Percentiles rank a stretch among this genome's conserved stretches.
These are phyloP conservation scores for Puntigrus tetrazona DNA, from an alignment of 2,113 vertebrate species.

Conservation along the genomic window DNA sequence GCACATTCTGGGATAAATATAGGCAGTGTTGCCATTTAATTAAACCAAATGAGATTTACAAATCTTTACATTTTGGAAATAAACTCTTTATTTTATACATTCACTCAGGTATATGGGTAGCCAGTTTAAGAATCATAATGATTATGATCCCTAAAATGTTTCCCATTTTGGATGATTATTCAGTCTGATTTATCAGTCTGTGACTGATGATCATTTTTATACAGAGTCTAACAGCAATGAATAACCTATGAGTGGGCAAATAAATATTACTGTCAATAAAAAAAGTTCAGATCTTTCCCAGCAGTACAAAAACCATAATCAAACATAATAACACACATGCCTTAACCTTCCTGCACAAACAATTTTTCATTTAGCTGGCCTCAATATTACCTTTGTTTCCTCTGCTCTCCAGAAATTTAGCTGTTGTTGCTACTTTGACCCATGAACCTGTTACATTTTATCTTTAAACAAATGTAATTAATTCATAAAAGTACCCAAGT, in stretches of 20 bases:
- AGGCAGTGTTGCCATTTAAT: too few species aligned
- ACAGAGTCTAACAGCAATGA: not conserved
- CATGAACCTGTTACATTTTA: not conserved
- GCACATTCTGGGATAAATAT: not conserved
- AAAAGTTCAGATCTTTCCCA: not conserved
- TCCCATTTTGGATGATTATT: not conserved
- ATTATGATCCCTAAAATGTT: not conserved
- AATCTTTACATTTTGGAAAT: not conserved
- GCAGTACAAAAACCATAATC: not conserved
- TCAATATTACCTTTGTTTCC: not conserved
- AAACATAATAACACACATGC: not conserved
- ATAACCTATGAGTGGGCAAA: not conserved
- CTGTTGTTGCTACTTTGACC: slow-evolving; percentile 8
- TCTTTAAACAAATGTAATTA: too few species aligned
- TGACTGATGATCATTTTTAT: not conserved
- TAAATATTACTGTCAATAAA: not conserved
- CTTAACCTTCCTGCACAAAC: not conserved
- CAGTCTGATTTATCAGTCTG: not conserved
- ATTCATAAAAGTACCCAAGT: not conserved
- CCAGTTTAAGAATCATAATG: too few species aligned
- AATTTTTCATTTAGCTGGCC: slow-evolving; percentile 10
- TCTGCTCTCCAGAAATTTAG: slow-evolving; percentile 5
- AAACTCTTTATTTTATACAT: not conserved
- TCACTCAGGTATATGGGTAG: not conserved
- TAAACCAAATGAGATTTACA: too few species aligned